Evolutionary conservation across 2,888 invertebrate genomes (phyloP).

Genomic region (Resseliella maxima): DNA sequence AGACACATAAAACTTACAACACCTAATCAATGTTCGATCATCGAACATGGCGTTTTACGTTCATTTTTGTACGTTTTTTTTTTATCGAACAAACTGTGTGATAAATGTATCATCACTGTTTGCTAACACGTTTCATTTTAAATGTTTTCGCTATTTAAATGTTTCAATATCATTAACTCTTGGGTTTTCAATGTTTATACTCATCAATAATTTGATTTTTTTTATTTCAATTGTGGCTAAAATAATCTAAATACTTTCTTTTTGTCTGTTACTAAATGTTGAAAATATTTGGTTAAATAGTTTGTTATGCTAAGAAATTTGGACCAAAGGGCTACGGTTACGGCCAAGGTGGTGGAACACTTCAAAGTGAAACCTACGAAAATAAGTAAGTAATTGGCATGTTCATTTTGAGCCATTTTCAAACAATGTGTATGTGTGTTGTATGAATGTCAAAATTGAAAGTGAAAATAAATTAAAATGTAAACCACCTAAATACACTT

Average conservation of each 20-base stretch:
- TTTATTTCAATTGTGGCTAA: neutral
- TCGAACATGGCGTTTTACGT: no score
- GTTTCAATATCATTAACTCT: neutral
- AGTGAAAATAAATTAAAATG: no score
- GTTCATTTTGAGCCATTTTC: neutral
- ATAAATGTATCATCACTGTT: no score
- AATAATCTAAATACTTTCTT: neutral
- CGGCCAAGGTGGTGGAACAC: conserved; percentile 94
- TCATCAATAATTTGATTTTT: no score
- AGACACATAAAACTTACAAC: no score
- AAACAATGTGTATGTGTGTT: neutral
- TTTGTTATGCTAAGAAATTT: conserved; percentile 96
- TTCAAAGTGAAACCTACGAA: conserved; percentile 88
- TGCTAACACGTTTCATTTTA: no score
- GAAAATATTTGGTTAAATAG: conserved; percentile 66
- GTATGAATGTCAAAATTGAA: neutral
- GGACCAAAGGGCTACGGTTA: conserved; percentile 98
- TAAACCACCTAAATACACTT: neutral
- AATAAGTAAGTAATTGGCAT: conserved; percentile 82
- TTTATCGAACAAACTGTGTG: no score
- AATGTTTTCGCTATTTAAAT: neutral
- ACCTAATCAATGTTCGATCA: no score
- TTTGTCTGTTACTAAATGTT: neutral
- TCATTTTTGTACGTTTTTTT: no score
- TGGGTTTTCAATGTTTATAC: no score